phyloP scores from a whole-genome alignment of 2,888 invertebrate species.

The Cetonia aurata region DNA sequence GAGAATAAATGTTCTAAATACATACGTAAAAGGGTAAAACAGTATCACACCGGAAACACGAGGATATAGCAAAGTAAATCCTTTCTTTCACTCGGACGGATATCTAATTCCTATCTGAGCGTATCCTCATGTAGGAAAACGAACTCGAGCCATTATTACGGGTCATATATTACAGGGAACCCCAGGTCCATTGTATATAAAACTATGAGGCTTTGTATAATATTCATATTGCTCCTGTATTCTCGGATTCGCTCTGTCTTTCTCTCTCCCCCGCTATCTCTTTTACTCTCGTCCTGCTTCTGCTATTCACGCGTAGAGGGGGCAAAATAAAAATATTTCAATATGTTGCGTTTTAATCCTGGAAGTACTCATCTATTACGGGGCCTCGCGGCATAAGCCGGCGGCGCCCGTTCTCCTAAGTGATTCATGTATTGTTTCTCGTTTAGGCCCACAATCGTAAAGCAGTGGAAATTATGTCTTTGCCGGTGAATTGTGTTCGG shows the following conservation, averaged over 20 bases:
- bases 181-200: slow-evolving; percentile 55
- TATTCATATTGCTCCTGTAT: slow-evolving; percentile 56
- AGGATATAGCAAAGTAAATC: slow-evolving; percentile 42
- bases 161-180: slow-evolving; percentile 57
- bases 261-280: slow-evolving; percentile 6
- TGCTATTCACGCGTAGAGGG: slow-evolving; percentile 43
- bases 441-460: slow-evolving; percentile 65
- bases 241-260: slow-evolving; percentile 35
- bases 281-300: background rate
- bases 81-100: slow-evolving; percentile 44
- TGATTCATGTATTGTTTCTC: slow-evolving; percentile 67
- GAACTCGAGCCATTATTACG: slow-evolving; percentile 55
- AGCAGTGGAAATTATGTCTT: slow-evolving; percentile 66
- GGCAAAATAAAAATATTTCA: slow-evolving; percentile 66
- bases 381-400: slow-evolving; percentile 51
- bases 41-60: slow-evolving; percentile 13
- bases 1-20: background rate
- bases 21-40: background rate
- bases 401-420: slow-evolving; percentile 56
- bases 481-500: slow-evolving; percentile 57
- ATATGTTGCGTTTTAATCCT: slow-evolving; percentile 67
- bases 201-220: slow-evolving; percentile 60
- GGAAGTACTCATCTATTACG: slow-evolving; percentile 66
- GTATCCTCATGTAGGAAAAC: slow-evolving; percentile 45
- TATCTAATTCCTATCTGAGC: slow-evolving; percentile 49